Conservation (phyloP, 2,113 vertebrate species). For the Anser cygnoides region DNA sequence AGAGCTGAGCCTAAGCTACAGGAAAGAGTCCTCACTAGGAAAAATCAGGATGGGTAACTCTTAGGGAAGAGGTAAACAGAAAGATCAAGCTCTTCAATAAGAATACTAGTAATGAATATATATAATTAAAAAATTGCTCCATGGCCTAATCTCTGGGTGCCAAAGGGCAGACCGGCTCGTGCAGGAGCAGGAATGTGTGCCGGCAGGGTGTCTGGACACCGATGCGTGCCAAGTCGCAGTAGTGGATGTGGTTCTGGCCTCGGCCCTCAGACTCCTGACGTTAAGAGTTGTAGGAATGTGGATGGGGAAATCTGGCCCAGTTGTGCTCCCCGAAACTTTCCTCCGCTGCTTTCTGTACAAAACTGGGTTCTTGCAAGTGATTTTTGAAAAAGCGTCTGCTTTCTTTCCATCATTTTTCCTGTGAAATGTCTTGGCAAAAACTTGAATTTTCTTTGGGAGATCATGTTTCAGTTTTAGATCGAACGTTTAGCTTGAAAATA, state of each 20-base stretch:
- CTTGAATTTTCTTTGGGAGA: background rate
- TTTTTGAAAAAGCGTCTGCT: background rate
- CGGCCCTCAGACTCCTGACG: background rate
- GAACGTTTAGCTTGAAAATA: background rate
- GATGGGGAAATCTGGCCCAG: background rate
- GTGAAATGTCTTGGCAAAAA: background rate
- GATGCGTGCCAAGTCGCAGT: background rate
- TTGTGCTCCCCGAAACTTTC: background rate
- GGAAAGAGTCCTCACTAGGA: background rate
- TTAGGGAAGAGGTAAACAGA: background rate
- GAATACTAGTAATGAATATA: no score
- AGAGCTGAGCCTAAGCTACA: background rate
- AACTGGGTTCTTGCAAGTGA: background rate
- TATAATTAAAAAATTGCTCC: background rate
- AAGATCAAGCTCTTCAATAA: background rate
- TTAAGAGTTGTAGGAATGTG: background rate
- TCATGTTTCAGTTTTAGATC: constrained; percentile 1
- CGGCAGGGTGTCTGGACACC: background rate
- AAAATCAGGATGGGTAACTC: no score
- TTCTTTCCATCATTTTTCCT: constrained; percentile 22
- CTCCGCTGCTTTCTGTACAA: background rate
- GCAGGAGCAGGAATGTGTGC: background rate
- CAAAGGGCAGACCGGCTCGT: background rate
- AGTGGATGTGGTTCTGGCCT: background rate
- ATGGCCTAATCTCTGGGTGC: background rate